Conservation (phyloP, 2,797 vertebrate species). For the Aselliscus stoliczkanus region DNA sequence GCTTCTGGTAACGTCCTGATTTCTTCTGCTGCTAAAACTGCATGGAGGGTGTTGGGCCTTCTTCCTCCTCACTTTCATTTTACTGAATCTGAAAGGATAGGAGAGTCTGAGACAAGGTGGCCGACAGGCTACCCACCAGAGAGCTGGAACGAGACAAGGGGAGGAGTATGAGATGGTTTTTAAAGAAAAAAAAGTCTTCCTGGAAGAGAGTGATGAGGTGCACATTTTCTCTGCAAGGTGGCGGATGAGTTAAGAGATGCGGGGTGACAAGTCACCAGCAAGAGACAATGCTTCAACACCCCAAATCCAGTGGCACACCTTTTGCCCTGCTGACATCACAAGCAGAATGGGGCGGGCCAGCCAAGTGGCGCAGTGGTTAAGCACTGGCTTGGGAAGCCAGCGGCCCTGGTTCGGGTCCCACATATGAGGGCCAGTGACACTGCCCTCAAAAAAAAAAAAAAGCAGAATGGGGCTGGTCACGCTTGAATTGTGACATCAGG, state of each 20-base stretch:
- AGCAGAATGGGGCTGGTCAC: too few species aligned
- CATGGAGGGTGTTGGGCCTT: not conserved
- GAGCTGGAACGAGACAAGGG: not conserved
- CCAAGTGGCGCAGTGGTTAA: too few species aligned
- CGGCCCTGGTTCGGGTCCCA: too few species aligned
- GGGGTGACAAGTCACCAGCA: not conserved
- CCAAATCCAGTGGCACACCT: not conserved
- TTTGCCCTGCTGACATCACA: slow-evolving; percentile 37
- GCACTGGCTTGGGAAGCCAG: too few species aligned
- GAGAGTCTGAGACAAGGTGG: not conserved
- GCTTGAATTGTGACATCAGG: slow-evolving; percentile 64
- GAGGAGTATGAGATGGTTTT: not conserved
- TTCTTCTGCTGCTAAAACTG: not conserved
- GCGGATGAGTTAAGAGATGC: not conserved
- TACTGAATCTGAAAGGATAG: not conserved
- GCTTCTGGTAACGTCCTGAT: accelerated
- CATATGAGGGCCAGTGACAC: too few species aligned
- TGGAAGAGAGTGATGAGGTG: not conserved
- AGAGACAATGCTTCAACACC: too few species aligned
- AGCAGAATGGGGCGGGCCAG: too few species aligned
- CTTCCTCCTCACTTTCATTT: not conserved
- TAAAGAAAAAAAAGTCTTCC: not conserved
- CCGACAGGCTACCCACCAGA: not conserved
- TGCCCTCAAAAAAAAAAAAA: too few species aligned
- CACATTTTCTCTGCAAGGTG: not conserved